Evolutionary conservation across 1,140 invertebrate species (phyloP).

Genomic region (Macrocentrus cingulum): DNA sequence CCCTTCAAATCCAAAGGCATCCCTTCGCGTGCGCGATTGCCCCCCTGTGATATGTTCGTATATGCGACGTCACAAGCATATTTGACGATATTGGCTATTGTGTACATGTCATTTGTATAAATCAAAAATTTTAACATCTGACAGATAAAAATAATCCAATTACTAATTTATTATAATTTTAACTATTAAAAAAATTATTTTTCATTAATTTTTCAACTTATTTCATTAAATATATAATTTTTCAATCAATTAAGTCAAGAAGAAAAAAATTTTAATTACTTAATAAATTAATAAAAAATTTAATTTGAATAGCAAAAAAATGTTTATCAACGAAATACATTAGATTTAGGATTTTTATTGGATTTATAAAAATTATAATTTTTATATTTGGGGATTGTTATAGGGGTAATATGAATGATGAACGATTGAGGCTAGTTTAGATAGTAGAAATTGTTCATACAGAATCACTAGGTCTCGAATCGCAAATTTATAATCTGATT

Average conservation of each 20-base stretch:
- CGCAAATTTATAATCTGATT: constrained; percentile 27
- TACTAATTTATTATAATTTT: no score
- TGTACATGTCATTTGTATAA: background rate
- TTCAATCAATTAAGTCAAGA: no score
- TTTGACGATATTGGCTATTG: background rate
- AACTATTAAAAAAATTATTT: no score
- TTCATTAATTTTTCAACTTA: no score
- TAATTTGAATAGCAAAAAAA: no score
- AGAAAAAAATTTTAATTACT: no score
- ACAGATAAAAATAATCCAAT: background rate
- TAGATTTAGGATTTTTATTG: no score
- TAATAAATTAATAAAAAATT: no score
- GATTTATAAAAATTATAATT: no score
- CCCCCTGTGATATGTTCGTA: background rate
- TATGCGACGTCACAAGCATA: background rate
- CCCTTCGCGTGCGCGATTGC: constrained; percentile 41
- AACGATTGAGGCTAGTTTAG: constrained; percentile 26
- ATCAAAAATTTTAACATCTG: background rate
- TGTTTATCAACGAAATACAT: no score
- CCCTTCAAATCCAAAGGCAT: constrained; percentile 57
- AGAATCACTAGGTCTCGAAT: constrained; percentile 23
- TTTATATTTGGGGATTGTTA: background rate
- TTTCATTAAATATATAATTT: no score
- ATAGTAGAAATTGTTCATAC: constrained; percentile 16
- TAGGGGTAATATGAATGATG: constrained; percentile 15